These are phyloP conservation scores for Chaetura pelagica DNA, from an alignment of 2,113 vertebrate species.

Conservation along the genomic window DNA sequence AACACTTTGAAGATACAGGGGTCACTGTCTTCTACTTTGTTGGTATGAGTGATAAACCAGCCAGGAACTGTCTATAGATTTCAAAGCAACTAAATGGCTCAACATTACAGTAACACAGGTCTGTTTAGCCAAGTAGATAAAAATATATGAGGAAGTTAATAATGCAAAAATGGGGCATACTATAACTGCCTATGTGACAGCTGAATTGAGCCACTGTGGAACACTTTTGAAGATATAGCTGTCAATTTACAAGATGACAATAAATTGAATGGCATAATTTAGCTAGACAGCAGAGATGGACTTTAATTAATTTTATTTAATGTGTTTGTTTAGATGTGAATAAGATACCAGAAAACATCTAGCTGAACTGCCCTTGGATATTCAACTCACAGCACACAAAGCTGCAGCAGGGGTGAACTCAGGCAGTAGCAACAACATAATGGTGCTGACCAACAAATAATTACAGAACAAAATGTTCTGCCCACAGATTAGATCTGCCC, in stretches of 20 bases:
- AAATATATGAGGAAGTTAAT: background rate
- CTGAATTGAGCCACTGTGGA: background rate
- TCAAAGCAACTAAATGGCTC: background rate
- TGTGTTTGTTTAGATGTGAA: background rate
- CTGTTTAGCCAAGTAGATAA: background rate
- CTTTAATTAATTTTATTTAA: background rate
- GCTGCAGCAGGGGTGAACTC: background rate
- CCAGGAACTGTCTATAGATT: background rate
- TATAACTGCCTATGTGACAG: background rate
- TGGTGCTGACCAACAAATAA: background rate
- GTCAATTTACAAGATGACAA: background rate
- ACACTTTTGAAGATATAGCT: background rate
- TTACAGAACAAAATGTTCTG: background rate
- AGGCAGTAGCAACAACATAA: background rate
- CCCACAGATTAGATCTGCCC: background rate
- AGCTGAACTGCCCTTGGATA: background rate
- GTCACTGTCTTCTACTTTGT: background rate
- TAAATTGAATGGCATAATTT: background rate
- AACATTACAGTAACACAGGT: background rate
- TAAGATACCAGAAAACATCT: background rate
- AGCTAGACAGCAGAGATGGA: background rate
- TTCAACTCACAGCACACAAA: background rate
- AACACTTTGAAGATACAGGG: background rate
- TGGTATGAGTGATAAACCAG: conserved; percentile 2
- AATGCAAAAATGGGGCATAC: background rate